These are phyloP conservation scores for Timandra comae DNA, from an alignment of 2,888 invertebrate genomes.

Conservation along the genomic window DNA sequence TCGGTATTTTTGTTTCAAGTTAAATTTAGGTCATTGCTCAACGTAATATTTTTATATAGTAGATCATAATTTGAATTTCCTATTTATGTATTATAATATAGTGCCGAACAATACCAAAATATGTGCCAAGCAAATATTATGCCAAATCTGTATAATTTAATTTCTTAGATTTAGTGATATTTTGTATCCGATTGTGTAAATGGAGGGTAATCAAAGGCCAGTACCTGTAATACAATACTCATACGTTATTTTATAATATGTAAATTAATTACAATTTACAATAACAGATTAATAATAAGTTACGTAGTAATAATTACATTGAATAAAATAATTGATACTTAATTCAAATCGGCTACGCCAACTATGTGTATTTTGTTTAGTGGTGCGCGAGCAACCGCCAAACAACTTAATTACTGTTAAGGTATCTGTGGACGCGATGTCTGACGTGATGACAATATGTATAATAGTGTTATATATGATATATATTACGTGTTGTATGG, in stretches of 20 bases:
- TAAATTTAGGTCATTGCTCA: constrained; percentile 60
- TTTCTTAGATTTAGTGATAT: constrained; percentile 18
- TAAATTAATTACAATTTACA: too few species aligned
- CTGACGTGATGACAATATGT: constrained; percentile 56
- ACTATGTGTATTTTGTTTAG: constrained; percentile 40
- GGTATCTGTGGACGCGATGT: constrained; percentile 19
- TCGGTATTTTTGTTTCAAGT: constrained; percentile 60
- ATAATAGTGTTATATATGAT: constrained; percentile 35
- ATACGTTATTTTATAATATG: too few species aligned
- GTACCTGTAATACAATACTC: constrained; percentile 73
- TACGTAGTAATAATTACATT: too few species aligned
- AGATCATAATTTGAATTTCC: constrained; percentile 37
- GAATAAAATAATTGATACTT: too few species aligned
- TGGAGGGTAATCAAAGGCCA: constrained; percentile 43
- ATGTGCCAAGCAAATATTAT: constrained; percentile 37
- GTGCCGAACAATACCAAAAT: constrained; percentile 51
- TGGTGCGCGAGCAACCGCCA: constrained; percentile 26
- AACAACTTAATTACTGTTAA: constrained; percentile 20
- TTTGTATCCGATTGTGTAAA: constrained; percentile 19
- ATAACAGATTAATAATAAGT: too few species aligned
- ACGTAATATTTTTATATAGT: constrained; percentile 43
- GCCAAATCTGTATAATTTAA: constrained; percentile 31
- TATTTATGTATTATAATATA: constrained; percentile 28
- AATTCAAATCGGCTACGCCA: too few species aligned
- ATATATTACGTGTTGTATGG: constrained; percentile 18